Conservation (phyloP, 2,797 vertebrate genomes). For the Pseudochirops corinnae region DNA sequence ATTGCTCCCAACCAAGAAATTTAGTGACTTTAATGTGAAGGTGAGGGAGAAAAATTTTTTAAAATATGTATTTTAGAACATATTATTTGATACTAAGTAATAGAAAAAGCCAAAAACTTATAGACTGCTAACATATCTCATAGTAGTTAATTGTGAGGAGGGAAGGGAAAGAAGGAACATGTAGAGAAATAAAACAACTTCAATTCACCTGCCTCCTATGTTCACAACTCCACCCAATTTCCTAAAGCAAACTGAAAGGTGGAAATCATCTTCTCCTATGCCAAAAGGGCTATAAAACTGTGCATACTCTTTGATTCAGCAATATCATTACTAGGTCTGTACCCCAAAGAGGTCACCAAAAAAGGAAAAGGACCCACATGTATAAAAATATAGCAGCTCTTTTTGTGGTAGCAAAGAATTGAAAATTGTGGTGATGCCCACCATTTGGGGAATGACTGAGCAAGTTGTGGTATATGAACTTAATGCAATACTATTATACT, state of each 20-base stretch:
- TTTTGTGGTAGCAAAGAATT: too few relatives aligned
- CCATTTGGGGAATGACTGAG: too few relatives aligned
- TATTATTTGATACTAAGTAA: neutral
- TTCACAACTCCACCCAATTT: neutral
- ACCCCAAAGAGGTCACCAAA: too few relatives aligned
- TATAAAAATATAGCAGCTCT: too few relatives aligned
- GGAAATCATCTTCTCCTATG: constrained; percentile 90
- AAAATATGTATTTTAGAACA: neutral
- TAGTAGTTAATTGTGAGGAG: neutral
- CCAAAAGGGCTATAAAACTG: too few relatives aligned
- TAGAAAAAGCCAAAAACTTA: neutral
- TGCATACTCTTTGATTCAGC: too few relatives aligned
- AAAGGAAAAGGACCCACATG: too few relatives aligned
- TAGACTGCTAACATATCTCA: neutral
- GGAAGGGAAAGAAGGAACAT: neutral
- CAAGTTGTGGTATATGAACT: too few relatives aligned
- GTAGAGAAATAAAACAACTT: neutral
- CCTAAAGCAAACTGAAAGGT: neutral
- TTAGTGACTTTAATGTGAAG: neutral
- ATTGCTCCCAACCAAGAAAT: neutral
- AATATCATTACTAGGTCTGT: too few relatives aligned
- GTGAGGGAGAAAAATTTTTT: neutral
- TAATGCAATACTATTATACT: too few relatives aligned
- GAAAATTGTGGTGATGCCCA: too few relatives aligned
- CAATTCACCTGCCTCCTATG: neutral